These are phyloP conservation scores for Oxyruncus cristatus DNA, from an alignment of 2,113 vertebrate genomes.

Conservation along the genomic window DNA sequence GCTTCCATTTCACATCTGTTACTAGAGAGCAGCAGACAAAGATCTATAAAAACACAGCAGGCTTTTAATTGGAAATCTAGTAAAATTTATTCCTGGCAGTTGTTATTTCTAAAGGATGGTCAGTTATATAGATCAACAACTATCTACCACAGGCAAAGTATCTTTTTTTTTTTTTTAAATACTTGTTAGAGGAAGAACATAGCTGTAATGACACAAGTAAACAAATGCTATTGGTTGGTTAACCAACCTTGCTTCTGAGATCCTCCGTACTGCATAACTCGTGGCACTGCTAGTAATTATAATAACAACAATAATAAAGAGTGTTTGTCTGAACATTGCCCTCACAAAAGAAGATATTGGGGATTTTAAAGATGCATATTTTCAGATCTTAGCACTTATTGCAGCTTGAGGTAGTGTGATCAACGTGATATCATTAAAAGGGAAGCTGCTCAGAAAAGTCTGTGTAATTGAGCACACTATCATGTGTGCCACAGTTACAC, in stretches of 20 bases:
- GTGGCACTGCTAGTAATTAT: neutral
- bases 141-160: neutral
- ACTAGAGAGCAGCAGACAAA: conserved; percentile 45
- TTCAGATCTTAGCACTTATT: neutral
- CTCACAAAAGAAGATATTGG: neutral
- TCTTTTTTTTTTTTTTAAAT: neutral
- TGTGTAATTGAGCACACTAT: accelerated
- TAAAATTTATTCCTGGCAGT: conserved; percentile 25
- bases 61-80: conserved; percentile 44
- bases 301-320: neutral
- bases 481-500: neutral
- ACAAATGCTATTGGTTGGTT: neutral
- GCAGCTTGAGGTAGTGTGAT: neutral
- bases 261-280: neutral
- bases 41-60: conserved; percentile 56
- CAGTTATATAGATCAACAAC: conserved; percentile 4
- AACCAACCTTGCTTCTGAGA: neutral
- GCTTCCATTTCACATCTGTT: conserved; percentile 55
- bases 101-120: neutral
- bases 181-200: neutral
- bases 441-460: neutral
- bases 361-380: neutral
- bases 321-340: neutral
- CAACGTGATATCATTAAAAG: neutral
- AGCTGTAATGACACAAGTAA: neutral